These are phyloP conservation scores for Acanthaster planci DNA, from an alignment of 35 echinoderm and acorn worm species.

Conservation along the genomic window DNA sequence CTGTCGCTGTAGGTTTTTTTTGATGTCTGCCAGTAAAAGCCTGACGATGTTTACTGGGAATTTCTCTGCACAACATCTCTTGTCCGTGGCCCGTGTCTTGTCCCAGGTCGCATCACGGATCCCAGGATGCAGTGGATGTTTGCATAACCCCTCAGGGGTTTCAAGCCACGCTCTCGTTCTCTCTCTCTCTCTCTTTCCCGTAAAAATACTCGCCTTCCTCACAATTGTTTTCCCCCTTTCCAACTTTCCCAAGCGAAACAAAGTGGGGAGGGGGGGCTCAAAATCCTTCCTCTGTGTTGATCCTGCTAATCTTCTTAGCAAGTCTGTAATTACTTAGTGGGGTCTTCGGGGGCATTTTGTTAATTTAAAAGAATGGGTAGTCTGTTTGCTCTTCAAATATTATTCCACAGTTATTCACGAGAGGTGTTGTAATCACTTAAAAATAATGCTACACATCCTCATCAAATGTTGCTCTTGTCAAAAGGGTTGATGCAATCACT, in stretches of 20 bases:
- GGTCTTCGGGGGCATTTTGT: constrained; percentile 3
- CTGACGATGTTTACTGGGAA: background rate
- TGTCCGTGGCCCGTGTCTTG: no score
- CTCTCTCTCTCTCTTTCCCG: background rate
- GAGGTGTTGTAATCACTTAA: background rate
- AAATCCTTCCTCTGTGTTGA: background rate
- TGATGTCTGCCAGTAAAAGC: no score
- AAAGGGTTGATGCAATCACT: no score
- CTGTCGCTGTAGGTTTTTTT: background rate
- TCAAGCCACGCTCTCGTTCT: background rate
- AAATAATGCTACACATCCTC: background rate
- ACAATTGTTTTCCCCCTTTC: background rate
- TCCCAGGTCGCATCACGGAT: background rate
- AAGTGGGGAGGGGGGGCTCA: no score
- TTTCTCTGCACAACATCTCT: background rate
- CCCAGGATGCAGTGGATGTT: background rate
- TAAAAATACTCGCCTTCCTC: background rate
- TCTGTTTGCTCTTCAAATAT: constrained; percentile 10
- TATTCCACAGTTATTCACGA: background rate
- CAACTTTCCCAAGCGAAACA: no score
- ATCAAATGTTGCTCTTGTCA: no score
- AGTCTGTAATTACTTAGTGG: constrained; percentile 10
- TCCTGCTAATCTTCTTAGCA: constrained; percentile 8
- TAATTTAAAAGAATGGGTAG: constrained; percentile 20
- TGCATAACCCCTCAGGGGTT: constrained; percentile 8